phyloP scores from a whole-genome alignment of 2,113 vertebrate species.

The Archocentrus centrarchus region DNA sequence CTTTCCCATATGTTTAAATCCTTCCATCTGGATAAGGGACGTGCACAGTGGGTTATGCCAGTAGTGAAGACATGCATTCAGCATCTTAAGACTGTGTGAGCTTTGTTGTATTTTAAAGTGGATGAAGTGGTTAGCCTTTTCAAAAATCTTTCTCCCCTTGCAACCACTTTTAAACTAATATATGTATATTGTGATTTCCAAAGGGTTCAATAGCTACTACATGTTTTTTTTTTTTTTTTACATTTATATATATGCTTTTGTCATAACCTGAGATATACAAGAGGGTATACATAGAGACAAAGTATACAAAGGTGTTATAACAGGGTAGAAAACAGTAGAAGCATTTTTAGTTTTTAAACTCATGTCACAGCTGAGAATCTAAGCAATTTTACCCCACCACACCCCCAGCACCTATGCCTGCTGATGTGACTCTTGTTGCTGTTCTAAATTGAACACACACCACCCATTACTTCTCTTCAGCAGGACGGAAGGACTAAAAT shows the following conservation, averaged over 20 bases:
- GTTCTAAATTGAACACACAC: slow-evolving; percentile 2
- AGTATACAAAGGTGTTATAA: background rate
- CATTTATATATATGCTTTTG: background rate
- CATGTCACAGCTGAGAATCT: background rate
- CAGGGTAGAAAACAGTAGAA: background rate
- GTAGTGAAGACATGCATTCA: slow-evolving; percentile 24
- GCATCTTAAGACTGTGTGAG: slow-evolving; percentile 11
- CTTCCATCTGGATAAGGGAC: slow-evolving; percentile 61
- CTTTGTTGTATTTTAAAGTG: slow-evolving; percentile 30
- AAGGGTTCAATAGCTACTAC: background rate
- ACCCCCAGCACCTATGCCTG: background rate
- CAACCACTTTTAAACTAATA: background rate
- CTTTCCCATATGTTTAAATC: slow-evolving; percentile 59
- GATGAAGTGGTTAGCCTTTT: slow-evolving; percentile 8
- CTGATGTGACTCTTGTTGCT: slow-evolving; percentile 1
- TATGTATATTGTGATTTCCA: background rate
- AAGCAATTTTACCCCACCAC: background rate
- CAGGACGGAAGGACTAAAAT: background rate
- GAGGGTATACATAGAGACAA: background rate
- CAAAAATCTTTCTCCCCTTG: slow-evolving; percentile 2
- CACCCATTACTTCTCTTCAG: background rate
- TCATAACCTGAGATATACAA: background rate
- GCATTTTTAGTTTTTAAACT: background rate
- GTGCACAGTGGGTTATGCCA: slow-evolving; percentile 20
- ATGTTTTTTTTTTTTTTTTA: too few relatives aligned